phyloP scores from a whole-genome alignment of 1,140 invertebrate species.

The Drosophila mayri region DNA sequence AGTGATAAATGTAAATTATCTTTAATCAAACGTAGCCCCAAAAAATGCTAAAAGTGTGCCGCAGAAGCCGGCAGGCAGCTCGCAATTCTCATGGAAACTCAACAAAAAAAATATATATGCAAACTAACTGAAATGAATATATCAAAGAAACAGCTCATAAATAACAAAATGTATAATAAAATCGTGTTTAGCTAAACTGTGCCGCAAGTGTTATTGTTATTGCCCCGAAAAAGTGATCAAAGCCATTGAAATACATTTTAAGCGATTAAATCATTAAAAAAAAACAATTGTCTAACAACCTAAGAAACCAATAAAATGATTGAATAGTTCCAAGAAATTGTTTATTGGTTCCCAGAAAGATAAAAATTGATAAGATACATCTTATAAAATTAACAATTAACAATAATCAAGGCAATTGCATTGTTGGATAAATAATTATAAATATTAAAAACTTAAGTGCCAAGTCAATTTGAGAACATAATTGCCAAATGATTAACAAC shows the following conservation, averaged over 20 bases:
- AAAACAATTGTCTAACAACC: slow-evolving; percentile 4
- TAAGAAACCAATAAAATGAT: background rate
- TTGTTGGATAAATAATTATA: background rate
- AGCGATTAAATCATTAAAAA: slow-evolving; percentile 5
- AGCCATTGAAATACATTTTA: slow-evolving; percentile 1
- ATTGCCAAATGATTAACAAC: background rate
- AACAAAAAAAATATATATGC: background rate
- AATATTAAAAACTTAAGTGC: background rate
- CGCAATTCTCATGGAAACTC: background rate
- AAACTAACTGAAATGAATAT: slow-evolving; percentile 7
- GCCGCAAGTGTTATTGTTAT: slow-evolving; percentile 8
- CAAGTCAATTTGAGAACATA: background rate
- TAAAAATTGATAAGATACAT: background rate
- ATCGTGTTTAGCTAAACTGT: slow-evolving; percentile 10
- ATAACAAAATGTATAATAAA: slow-evolving; percentile 12
- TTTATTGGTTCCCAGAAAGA: background rate
- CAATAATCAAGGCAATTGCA: background rate
- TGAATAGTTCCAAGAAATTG: slow-evolving; percentile 6
- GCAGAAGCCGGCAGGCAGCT: slow-evolving; percentile 5
- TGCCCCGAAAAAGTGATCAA: slow-evolving; percentile 9
- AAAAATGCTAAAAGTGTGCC: slow-evolving; percentile 36
- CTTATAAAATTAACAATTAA: background rate
- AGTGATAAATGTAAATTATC: slow-evolving; percentile 52
- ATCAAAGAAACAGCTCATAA: slow-evolving; percentile 15
- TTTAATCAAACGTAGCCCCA: slow-evolving; percentile 21